Conservation (phyloP, 2,113 vertebrate genomes). For the Rhagologus leucostigma region DNA sequence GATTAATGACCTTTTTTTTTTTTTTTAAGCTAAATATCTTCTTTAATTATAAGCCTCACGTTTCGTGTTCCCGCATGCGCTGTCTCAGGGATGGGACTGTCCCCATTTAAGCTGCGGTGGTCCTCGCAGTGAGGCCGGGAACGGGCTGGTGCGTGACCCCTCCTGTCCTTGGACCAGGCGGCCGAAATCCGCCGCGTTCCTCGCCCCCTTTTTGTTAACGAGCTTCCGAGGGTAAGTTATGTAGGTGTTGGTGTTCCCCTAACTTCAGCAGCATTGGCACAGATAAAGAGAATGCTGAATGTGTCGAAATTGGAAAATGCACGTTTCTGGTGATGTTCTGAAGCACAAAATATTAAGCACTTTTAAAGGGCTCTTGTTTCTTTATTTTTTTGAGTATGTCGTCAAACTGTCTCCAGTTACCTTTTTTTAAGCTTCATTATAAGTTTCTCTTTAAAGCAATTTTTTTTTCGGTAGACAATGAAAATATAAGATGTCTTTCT, state of each 20-base stretch:
- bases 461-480: not conserved
- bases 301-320: not conserved
- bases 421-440: rapidly evolving
- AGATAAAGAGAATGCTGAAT: too few species aligned
- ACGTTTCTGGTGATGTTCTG: not conserved
- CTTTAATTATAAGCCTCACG: not conserved
- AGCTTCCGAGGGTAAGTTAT: rapidly evolving
- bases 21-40: too few species aligned
- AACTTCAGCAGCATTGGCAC: not conserved
- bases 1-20: too few species aligned
- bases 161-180: rapidly evolving
- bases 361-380: rapidly evolving
- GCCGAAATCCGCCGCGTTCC: rapidly evolving
- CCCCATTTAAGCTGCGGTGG: rapidly evolving
- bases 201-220: not conserved
- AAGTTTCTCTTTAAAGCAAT: not conserved
- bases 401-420: not conserved
- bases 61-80: not conserved
- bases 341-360: not conserved
- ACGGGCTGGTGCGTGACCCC: not conserved
- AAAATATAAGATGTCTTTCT: not conserved
- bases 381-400: too few species aligned
- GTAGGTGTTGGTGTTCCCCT: too few species aligned
- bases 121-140: not conserved
- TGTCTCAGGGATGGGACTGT: not conserved